Base-by-base conservation (phyloP, 2,888 invertebrate genomes). In the Julus scandinavius region DNA sequence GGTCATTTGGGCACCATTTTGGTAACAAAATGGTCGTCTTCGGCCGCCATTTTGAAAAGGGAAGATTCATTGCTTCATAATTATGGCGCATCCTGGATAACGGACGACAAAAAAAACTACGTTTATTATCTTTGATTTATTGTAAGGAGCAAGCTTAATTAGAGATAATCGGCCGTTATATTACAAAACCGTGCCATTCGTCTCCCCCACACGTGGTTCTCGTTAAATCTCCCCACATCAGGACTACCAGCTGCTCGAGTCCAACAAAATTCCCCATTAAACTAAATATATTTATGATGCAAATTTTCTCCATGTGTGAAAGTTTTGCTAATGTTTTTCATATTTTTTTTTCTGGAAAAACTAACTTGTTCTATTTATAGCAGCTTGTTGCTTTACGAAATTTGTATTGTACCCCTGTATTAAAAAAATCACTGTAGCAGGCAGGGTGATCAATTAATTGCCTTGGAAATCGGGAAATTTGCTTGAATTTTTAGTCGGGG, bases 91-190 rank as follows among this genome's bases (percentile, higher is more conserved):
- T 29, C 29, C 29, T 29, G 72, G 11, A 72, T 72, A 29, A 72
- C 13, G 38, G 11, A n/a, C 29, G 72, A 29, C 72, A 38, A 29
- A 11, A 29, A 29, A 72, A 29, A 29, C 72, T 29, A 45, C 9
- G 29, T 72, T 72, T 72, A 72, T 72, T 72, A 72, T 3, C 72
- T 72, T 20, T n/a, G 72, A 72, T 72, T 72, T 72, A 72, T 72
- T 29, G 72, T 29, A 29, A 1, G 72, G 29, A 72, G 11, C 11
- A 72, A 11, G 72, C 72, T n/a, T 72, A 72, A 72, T 72, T 29
- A 11, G n/a, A 11, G 72, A 72, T 72, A 72, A 72, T 72, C 72
- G 29, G 72, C 72, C 72, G 29, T 72, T 72, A 72, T 72, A 72
- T 72, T 72, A 72, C 29, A 29, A 11, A 54, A 54, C 15, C 15